phyloP scores from a whole-genome alignment of 1,140 invertebrate genomes.

The Drosophila prosaltans region DNA sequence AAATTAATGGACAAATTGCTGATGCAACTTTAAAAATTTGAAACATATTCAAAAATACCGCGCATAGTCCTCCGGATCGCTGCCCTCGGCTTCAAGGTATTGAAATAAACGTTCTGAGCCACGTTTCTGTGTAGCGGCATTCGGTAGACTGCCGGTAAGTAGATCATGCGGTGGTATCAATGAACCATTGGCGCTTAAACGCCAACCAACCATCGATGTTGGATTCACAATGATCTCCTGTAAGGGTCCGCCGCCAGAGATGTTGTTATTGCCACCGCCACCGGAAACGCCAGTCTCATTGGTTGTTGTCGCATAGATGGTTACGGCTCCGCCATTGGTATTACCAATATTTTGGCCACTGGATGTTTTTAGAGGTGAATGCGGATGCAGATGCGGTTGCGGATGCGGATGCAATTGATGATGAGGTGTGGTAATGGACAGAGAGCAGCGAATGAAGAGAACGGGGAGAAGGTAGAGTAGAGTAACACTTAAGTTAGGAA shows the following conservation, averaged over 20 bases:
- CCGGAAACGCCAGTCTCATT: conserved; percentile 58
- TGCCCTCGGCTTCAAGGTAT: conserved; percentile 83
- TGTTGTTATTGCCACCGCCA: conserved; percentile 44
- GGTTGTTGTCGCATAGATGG: conserved; percentile 81
- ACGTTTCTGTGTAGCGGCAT: conserved; percentile 80
- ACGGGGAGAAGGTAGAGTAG: conserved; percentile 61
- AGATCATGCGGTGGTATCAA: conserved; percentile 81
- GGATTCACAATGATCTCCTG: conserved; percentile 83
- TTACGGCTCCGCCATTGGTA: conserved; percentile 69
- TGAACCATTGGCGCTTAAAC: conserved; percentile 79
- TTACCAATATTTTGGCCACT: conserved; percentile 71
- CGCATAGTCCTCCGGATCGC: conserved; percentile 83
- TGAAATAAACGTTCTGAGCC: conserved; percentile 83
- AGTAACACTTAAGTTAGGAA: conserved; percentile 71
- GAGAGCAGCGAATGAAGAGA: conserved; percentile 61
- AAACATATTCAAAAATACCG: conserved; percentile 66
- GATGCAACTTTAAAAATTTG: conserved; percentile 10
- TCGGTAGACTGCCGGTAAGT: conserved; percentile 70
- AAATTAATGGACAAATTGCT: not conserved
- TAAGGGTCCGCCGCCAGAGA: conserved; percentile 69
- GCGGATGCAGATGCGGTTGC: conserved; percentile 16
- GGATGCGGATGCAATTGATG: conserved; percentile 16
- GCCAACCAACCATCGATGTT: conserved; percentile 83
- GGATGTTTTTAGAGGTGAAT: conserved; percentile 44
- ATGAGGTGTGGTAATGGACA: not conserved